These are phyloP conservation scores for Lumbricus terrestris DNA, from an alignment of 2,888 invertebrate genomes.

Conservation along the genomic window DNA sequence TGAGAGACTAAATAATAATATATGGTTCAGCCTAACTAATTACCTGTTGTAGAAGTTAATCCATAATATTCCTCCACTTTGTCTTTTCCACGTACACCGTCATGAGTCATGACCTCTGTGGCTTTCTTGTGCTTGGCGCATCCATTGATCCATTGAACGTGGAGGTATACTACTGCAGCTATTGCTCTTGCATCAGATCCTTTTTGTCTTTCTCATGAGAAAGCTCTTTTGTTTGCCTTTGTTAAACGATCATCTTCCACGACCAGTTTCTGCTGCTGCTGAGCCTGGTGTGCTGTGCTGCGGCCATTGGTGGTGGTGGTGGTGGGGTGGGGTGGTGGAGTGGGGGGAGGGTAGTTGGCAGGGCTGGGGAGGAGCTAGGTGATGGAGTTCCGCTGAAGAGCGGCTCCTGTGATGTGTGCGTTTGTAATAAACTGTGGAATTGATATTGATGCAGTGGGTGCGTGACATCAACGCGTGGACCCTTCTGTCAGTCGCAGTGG, in stretches of 20 bases:
- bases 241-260: slow-evolving; percentile 3
- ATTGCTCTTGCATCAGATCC: neutral
- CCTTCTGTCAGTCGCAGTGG: neutral
- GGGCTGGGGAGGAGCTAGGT: no score
- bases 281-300: neutral
- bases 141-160: neutral
- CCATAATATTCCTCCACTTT: neutral
- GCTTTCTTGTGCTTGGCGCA: neutral
- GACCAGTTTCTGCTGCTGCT: neutral
- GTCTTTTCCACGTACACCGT: neutral
- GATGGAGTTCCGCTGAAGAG: neutral
- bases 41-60: neutral
- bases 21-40: no score
- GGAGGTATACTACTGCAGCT: no score
- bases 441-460: neutral
- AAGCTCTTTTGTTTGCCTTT: neutral
- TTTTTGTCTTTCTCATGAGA: neutral
- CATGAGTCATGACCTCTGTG: neutral
- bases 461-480: neutral
- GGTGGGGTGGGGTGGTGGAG: no score
- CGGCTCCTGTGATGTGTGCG: neutral
- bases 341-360: no score
- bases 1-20: no score
- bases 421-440: neutral
- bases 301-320: no score